These are phyloP conservation scores for Molorchus minor DNA, from an alignment of 2,888 invertebrate genomes.

Conservation along the genomic window DNA sequence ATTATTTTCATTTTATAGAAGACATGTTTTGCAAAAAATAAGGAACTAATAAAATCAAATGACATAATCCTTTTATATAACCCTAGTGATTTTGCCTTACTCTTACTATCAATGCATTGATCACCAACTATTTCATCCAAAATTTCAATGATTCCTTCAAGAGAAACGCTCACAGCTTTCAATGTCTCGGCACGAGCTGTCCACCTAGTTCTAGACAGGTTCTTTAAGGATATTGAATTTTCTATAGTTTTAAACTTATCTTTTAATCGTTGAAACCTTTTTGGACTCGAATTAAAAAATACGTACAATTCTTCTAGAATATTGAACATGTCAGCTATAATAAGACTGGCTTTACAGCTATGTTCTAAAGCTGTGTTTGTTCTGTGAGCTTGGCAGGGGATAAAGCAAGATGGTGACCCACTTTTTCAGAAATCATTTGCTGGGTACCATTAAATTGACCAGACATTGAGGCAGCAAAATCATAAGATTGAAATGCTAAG, in stretches of 20 bases:
- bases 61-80: no score
- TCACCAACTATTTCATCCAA: no score
- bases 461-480: slow-evolving; percentile 9
- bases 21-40: no score
- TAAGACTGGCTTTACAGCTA: slow-evolving; percentile 6
- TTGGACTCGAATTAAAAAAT: slow-evolving; percentile 15
- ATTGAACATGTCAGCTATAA: slow-evolving; percentile 9
- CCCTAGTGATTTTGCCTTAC: no score
- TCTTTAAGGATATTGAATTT: slow-evolving; percentile 6
- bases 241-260: slow-evolving; percentile 6
- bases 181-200: slow-evolving; percentile 6
- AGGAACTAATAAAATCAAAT: no score
- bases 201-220: slow-evolving; percentile 19
- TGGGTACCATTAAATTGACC: slow-evolving; percentile 15
- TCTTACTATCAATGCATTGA: no score
- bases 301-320: slow-evolving; percentile 19
- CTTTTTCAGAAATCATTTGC: slow-evolving; percentile 9
- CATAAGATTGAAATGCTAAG: background rate
- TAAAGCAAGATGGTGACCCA: no score
- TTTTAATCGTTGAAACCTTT: slow-evolving; percentile 11
- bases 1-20: no score
- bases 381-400: background rate
- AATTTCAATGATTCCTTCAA: no score
- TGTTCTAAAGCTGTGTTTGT: slow-evolving; percentile 1
- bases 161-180: no score